These are phyloP conservation scores for Zhengitettix transpicula DNA, from an alignment of 2,888 invertebrate genomes.

Conservation along the genomic window DNA sequence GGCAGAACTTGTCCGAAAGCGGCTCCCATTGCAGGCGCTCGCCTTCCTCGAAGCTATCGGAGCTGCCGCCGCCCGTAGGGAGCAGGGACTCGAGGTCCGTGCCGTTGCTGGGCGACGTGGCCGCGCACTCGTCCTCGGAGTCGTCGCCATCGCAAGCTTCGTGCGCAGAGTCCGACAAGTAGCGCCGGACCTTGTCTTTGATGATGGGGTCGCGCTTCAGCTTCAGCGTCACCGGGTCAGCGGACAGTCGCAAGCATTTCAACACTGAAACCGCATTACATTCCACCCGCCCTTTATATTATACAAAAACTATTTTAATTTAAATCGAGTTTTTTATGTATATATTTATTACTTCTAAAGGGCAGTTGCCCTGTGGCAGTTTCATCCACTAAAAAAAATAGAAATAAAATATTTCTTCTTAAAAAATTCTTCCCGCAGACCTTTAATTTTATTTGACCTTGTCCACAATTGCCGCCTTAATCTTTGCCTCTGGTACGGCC, in stretches of 20 bases:
- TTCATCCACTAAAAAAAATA: too few relatives aligned
- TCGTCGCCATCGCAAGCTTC: slow-evolving; percentile 24
- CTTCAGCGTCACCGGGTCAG: slow-evolving; percentile 79
- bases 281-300: too few relatives aligned
- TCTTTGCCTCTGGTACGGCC: too few relatives aligned
- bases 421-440: too few relatives aligned
- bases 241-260: slow-evolving; percentile 82
- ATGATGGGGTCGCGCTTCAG: slow-evolving; percentile 81
- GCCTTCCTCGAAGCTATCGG: not conserved
- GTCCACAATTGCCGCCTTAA: too few relatives aligned
- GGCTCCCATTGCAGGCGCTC: slow-evolving; percentile 32
- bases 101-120: slow-evolving; percentile 24
- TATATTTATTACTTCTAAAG: too few relatives aligned
- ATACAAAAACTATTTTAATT: too few relatives aligned
- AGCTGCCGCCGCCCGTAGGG: not conserved
- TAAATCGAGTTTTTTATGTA: too few relatives aligned
- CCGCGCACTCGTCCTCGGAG: slow-evolving; percentile 28
- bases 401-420: too few relatives aligned
- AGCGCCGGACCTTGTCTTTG: slow-evolving; percentile 40
- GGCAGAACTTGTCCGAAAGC: slow-evolving; percentile 26
- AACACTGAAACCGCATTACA: slow-evolving; percentile 50
- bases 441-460: too few relatives aligned
- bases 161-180: slow-evolving; percentile 18
- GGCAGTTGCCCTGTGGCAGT: too few relatives aligned
- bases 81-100: slow-evolving; percentile 2